phyloP scores from a whole-genome alignment of 2,797 vertebrate species.

The Eremophila alpestris region DNA sequence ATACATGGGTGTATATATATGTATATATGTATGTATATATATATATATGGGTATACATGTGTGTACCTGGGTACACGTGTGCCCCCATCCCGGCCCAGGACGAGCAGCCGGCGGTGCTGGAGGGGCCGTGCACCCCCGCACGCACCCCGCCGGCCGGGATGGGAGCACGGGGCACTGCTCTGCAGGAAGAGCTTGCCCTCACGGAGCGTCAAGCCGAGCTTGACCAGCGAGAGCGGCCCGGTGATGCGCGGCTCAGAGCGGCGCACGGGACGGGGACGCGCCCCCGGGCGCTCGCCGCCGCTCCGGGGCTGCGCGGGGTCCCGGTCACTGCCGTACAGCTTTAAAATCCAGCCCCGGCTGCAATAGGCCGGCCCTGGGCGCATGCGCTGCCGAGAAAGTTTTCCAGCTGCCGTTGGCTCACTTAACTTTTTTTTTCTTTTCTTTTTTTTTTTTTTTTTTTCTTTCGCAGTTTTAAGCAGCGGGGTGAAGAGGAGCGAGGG shows the following conservation, averaged over 20 bases:
- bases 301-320: neutral
- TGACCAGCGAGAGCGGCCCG: rapidly evolving
- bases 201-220: neutral
- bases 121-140: neutral
- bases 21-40: rapidly evolving
- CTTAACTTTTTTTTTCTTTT: neutral
- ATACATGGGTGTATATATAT: rapidly evolving
- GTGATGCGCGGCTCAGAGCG: rapidly evolving
- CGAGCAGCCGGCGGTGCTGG: neutral
- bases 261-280: neutral
- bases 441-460: neutral
- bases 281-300: neutral
- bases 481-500: slow-evolving; percentile 42
- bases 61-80: rapidly evolving
- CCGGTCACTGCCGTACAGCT: slow-evolving; percentile 69
- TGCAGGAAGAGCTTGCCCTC: neutral
- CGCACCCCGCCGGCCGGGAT: no score
- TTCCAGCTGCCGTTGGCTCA: slow-evolving; percentile 71
- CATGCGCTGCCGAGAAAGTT: slow-evolving; percentile 83
- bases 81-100: neutral
- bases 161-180: neutral
- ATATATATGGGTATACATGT: no score
- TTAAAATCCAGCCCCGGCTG: slow-evolving; percentile 74
- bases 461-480: slow-evolving; percentile 40
- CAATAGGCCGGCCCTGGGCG: slow-evolving; percentile 78